phyloP scores from a whole-genome alignment of 2,113 vertebrate genomes.

The Steatornis caripensis region DNA sequence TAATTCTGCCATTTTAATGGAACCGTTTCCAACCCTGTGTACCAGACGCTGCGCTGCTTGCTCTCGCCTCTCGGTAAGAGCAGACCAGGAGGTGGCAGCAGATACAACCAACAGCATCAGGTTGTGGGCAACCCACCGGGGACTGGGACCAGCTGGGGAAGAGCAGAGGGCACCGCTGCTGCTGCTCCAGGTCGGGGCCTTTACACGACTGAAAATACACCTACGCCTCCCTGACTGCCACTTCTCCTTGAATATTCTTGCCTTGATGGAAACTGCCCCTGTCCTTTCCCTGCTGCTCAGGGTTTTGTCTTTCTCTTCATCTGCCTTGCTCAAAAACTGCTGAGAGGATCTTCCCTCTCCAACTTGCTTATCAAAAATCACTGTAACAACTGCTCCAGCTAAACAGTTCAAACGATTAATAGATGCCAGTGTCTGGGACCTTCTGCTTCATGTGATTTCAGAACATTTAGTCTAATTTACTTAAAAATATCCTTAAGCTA shows the following conservation, averaged over 20 bases:
- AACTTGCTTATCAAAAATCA: not conserved
- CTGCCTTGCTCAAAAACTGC: not conserved
- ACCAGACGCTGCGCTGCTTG: fast-evolving
- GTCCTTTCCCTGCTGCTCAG: not conserved
- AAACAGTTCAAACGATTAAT: not conserved
- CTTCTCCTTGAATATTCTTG: not conserved
- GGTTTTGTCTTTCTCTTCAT: not conserved
- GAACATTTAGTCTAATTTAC: not conserved
- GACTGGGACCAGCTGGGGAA: not conserved
- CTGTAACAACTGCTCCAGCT: not conserved
- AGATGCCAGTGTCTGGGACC: not conserved
- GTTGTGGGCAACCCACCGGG: not conserved
- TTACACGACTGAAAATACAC: not conserved
- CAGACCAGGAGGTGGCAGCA: conserved; percentile 71
- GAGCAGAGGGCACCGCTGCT: not conserved
- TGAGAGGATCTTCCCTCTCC: too few species aligned
- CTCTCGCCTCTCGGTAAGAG: not conserved
- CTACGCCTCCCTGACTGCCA: not conserved
- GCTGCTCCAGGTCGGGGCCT: not conserved
- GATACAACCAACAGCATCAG: not conserved
- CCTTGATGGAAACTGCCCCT: not conserved
- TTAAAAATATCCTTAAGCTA: not conserved
- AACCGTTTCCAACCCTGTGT: not conserved
- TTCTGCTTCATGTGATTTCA: not conserved
- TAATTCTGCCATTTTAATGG: not conserved